Conservation (phyloP, 2,113 vertebrate species). For the Eulacestoma nigropectus region DNA sequence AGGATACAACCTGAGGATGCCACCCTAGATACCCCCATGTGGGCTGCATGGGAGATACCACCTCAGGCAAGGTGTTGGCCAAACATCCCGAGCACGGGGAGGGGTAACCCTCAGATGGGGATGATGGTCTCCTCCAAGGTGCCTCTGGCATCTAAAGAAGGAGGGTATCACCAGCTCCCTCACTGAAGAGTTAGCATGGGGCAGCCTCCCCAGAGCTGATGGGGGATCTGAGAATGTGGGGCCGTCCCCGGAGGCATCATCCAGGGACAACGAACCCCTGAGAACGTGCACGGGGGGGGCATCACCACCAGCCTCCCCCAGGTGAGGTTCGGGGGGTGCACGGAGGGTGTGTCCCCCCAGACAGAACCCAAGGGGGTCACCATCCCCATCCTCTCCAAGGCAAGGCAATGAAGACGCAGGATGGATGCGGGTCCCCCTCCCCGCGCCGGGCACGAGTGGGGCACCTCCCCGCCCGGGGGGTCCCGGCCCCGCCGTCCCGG, state of each 20-base stretch:
- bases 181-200: accelerated
- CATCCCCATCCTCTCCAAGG: neutral
- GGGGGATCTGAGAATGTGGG: neutral
- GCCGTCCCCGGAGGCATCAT: neutral
- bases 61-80: neutral
- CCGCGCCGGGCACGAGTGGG: neutral
- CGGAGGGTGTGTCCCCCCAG: neutral
- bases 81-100: accelerated
- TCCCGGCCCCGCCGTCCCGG: neutral
- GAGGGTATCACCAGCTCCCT: neutral
- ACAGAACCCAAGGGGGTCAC: neutral
- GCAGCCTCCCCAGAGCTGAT: neutral
- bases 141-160: neutral
- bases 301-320: neutral
- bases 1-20: accelerated
- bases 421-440: neutral
- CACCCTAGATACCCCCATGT: neutral
- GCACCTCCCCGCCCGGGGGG: neutral
- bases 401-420: neutral
- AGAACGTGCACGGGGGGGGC: neutral
- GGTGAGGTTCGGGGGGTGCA: neutral
- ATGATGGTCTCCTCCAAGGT: no score
- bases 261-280: neutral
- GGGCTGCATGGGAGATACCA: neutral
- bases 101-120: neutral